Base-by-base conservation (phyloP, 2,113 vertebrate species). In the Camelus bactrianus region DNA sequence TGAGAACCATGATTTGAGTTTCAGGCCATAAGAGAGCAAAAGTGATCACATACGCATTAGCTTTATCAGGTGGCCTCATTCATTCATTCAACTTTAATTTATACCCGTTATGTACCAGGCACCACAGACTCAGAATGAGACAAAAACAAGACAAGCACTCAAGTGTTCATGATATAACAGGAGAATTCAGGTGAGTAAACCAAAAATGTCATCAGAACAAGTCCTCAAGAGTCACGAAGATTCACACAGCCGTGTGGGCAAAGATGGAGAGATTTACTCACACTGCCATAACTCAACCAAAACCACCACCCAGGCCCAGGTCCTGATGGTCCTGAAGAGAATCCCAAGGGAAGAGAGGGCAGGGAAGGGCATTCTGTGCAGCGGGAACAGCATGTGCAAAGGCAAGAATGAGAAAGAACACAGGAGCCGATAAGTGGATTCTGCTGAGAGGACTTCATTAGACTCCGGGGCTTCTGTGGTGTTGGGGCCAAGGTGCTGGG, bases 381-480 rank as follows among this genome's bases (percentile, higher is more conserved):
- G 91, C 69, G 14, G 19, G 69, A 64, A 80, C 8, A 48, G 67
- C 85, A 56, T 3, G 46, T 10, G 19, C 42, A 19, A 69, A 52
- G 48, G 67, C 1, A 76, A 22, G 48, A 58, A 52, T 11, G 54
- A 77, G 89, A 32, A 8, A 9, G 38, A 46, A 28, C n/a, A n/a
- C 0, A 6, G 42, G 26, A 62, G 70, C 17, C 69, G 56, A 15
- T n/a, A 69, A 32, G 20, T 11, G 24, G 64, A 17, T n/a, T 77
- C 70, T 62, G 54, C 54, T 77, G 22, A 22, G 42, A 88, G 38
- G 42, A 46, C 42, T 46, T 22, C 64, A 46, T 35, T 5, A 42
- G 72, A 24, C 32, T 42, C 30, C 0, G 0, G 46, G 28, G 20
- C 52, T 42, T 52, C 64, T n/a, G 8, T 0, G 7, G 28, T 13